phyloP scores from a whole-genome alignment of 2,113 vertebrate genomes.

The Oryzias celebensis region DNA sequence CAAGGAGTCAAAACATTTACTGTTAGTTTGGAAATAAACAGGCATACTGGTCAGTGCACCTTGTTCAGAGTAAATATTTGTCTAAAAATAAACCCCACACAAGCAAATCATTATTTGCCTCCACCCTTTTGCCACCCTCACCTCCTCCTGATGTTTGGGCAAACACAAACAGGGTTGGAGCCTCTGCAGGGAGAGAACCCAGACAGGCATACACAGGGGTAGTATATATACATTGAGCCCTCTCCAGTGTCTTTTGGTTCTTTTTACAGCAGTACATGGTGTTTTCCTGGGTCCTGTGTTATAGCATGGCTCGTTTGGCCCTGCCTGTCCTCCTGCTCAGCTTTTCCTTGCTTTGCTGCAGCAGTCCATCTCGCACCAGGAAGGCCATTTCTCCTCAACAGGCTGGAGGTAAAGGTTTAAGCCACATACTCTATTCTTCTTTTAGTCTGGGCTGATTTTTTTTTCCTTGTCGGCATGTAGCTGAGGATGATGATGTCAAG shows the following conservation, averaged over 20 bases:
- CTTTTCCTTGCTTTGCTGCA: constrained; percentile 60
- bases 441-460: constrained; percentile 1
- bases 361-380: constrained; percentile 64
- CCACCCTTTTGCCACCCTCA: constrained; percentile 56
- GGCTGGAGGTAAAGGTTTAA: constrained; percentile 60
- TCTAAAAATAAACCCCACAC: constrained; percentile 67
- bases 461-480: constrained; percentile 51
- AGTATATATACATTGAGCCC: constrained; percentile 61
- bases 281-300: constrained; percentile 43
- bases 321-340: constrained; percentile 63
- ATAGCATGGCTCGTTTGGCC: constrained; percentile 63
- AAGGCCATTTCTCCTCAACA: constrained; percentile 62
- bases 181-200: constrained; percentile 60
- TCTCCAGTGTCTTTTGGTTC: constrained; percentile 35
- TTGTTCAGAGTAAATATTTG: constrained; percentile 77
- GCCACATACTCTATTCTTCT: neutral
- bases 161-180: constrained; percentile 63
- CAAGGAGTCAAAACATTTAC: constrained; percentile 58
- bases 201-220: constrained; percentile 48
- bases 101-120: constrained; percentile 71
- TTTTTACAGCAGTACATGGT: constrained; percentile 55
- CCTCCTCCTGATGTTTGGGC: constrained; percentile 63
- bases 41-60: constrained; percentile 51
- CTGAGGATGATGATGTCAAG: constrained; percentile 85
- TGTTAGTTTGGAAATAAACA: constrained; percentile 70